Evolutionary conservation across 2,113 vertebrate genomes (phyloP), one percentile per base, ranked within the genome.

Genomic region (Petaurus breviceps): DNA sequence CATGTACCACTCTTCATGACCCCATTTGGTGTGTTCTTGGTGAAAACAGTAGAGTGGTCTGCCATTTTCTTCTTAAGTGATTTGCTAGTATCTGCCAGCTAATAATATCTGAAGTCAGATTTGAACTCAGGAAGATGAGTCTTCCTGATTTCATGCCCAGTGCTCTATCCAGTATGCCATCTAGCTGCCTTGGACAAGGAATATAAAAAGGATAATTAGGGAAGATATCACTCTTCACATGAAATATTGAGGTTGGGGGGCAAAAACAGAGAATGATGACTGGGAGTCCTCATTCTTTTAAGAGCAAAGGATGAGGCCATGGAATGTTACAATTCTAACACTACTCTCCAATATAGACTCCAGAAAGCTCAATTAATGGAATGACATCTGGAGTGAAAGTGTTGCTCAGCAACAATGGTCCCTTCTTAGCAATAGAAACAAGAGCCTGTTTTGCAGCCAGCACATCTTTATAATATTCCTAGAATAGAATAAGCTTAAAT

Each of bases 401-500:
- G 50, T 51, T 47, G 77, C 89, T 94, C 24, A 84, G 31, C 0
- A 90, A 55, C 51, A 28, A n/a, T 5, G 43, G 10, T 28, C 51
- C 37, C 95, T 90, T 53, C 50, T 46, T 3, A 53, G 91, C n/a
- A 43, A 51, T 53, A 96, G 51, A 50, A 93, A 47, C 57, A 49
- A 22, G 50, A 93, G 57, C 50, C 43, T 77, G 54, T 91, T 90
- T 95, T 50, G 89, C 93, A 97, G 51, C 31, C 90, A 84, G 91
- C 37, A 94, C 24, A 37, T 90, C 51, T 0, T 90, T 96, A 28
- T 54, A 84, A 94, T 95, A 95, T 91, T 92, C 91, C 92, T 95
- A 95, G 91, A 97, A 97, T 50, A 77, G 89, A 94, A 93, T 46
- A 94, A 93, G 90, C 90, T 95, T 93, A 92, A 95, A 51, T 92